Evolutionary conservation across 2,888 invertebrate species (phyloP).

Genomic region (Slavum lentiscoides): DNA sequence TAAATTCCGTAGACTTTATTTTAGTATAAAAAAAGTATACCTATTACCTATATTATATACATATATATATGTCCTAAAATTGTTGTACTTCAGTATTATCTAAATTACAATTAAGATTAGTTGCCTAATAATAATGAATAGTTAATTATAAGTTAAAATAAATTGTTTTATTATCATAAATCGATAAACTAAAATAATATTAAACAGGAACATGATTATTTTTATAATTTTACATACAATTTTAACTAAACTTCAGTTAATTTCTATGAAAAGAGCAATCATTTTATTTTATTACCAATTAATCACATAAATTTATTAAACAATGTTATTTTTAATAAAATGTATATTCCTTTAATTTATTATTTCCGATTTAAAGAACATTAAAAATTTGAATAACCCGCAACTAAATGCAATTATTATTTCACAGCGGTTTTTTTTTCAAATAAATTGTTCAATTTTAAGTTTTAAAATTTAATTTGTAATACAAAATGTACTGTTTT

Average conservation of each 20-base stretch:
- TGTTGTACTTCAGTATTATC: not conserved
- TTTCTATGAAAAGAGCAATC: too few relatives aligned
- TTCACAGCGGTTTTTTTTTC: not conserved
- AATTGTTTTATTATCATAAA: conserved; percentile 14
- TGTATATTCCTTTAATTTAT: not conserved
- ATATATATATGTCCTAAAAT: not conserved
- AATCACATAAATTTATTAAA: too few relatives aligned
- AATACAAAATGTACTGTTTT: too few relatives aligned
- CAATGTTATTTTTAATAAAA: too few relatives aligned
- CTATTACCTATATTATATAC: not conserved
- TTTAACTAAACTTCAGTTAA: not conserved
- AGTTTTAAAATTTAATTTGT: too few relatives aligned
- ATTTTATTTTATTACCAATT: too few relatives aligned
- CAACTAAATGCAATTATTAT: not conserved
- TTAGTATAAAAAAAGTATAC: not conserved
- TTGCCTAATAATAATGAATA: not conserved
- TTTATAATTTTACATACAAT: not conserved
- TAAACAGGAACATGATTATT: not conserved
- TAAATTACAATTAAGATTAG: not conserved
- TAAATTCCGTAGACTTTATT: too few relatives aligned
- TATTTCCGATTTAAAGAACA: not conserved
- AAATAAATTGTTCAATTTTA: not conserved
- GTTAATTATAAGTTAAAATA: not conserved
- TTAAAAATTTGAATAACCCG: not conserved
- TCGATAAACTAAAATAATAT: not conserved